Conservation (phyloP, 2,888 invertebrate species). For the Tyria jacobaeae region DNA sequence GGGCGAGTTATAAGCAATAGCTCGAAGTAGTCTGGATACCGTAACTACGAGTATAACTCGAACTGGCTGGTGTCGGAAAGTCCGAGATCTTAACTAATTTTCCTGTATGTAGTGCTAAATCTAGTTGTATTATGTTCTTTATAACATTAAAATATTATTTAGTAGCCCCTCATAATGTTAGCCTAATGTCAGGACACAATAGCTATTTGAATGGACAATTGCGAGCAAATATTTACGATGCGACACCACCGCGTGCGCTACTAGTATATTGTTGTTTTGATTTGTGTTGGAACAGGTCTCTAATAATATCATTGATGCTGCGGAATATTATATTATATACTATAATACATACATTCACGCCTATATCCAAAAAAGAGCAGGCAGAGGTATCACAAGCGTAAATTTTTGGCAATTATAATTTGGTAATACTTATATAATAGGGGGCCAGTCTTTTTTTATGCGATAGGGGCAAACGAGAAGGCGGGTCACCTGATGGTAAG, state of each 20-base stretch:
- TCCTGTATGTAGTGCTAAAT: neutral
- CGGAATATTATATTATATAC: neutral
- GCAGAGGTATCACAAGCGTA: too few relatives aligned
- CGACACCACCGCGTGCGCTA: conserved; percentile 23
- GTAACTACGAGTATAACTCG: too few relatives aligned
- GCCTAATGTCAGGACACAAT: conserved; percentile 27
- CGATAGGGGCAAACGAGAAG: too few relatives aligned
- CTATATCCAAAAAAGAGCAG: too few relatives aligned
- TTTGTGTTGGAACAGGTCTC: neutral
- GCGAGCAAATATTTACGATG: conserved; percentile 47
- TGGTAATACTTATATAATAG: too few relatives aligned
- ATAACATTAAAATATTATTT: neutral
- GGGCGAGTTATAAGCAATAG: too few relatives aligned
- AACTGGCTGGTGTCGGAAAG: too few relatives aligned
- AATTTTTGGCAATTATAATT: too few relatives aligned
- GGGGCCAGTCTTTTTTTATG: too few relatives aligned
- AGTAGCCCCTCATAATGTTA: neutral
- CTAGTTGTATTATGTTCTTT: neutral
- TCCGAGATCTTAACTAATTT: neutral
- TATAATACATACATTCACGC: too few relatives aligned
- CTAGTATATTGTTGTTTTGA: conserved; percentile 12
- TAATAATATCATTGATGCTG: neutral
- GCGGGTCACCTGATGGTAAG: too few relatives aligned
- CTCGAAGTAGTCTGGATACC: too few relatives aligned
- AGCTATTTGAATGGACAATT: conserved; percentile 45